Conservation (phyloP, 2,888 invertebrate genomes). For the Homarus gammarus region DNA sequence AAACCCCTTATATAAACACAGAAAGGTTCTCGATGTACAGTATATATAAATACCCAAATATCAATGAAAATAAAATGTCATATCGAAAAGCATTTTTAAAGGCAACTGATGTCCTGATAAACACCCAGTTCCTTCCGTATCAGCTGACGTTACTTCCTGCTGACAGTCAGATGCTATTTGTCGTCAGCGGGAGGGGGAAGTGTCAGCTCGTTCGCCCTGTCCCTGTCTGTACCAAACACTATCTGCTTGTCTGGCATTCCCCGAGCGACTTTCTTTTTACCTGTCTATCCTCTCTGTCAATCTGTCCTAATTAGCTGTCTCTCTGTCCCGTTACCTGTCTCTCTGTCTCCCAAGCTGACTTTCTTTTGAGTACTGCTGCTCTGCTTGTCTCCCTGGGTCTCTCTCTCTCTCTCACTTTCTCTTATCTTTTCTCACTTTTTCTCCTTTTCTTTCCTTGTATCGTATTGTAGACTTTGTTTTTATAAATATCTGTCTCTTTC, state of each 20-base stretch:
- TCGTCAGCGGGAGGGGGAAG: neutral
- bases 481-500: too few species aligned
- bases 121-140: too few species aligned
- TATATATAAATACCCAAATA: too few species aligned
- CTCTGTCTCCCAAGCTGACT: neutral
- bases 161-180: neutral
- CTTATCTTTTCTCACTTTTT: neutral
- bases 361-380: neutral
- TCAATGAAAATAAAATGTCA: too few species aligned
- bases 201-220: neutral
- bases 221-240: neutral
- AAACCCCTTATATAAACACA: too few species aligned
- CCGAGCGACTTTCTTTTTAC: constrained; percentile 39
- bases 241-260: constrained; percentile 36
- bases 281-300: constrained; percentile 62
- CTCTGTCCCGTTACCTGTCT: constrained; percentile 54
- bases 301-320: constrained; percentile 65
- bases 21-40: too few species aligned
- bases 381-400: neutral
- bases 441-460: neutral
- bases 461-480: too few species aligned
- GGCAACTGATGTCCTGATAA: too few species aligned
- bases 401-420: neutral
- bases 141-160: neutral
- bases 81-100: too few species aligned